Evolutionary conservation across 2,888 invertebrate species (phyloP), one percentile per base, ranked within the genome.

Genomic region (Protodeltote pygarga): DNA sequence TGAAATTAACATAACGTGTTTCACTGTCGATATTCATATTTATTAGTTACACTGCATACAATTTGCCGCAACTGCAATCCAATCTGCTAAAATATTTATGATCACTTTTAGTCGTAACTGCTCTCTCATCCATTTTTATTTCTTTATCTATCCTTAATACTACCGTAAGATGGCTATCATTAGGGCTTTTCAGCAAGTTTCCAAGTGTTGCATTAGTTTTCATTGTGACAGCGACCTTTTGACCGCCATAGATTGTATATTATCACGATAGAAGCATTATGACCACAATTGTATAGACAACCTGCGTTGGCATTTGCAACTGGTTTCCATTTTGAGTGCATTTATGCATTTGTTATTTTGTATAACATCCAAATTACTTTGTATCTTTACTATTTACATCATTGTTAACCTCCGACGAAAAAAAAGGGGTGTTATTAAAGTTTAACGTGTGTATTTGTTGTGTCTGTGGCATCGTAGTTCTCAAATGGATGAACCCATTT

Each of bases 301-400:
- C 41, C 29, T 46, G 27, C 46, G 66, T 64, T 81, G 82, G 75
- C 79, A 83, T 84, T 84, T 81, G 46, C 73, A 79, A 81, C 81
- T 68, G 75, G 79, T 77, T 80, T 71, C 67, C 69, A 73, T 78
- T 75, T 79, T 72, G 66, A 71, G 73, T 65, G 39, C 34, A 69
- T 81, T 57, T 70, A 67, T 67, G 52, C 50, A 60, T 34, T 41
- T 44, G 52, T 68, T 58, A 62, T 73, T 64, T 70, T 66, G 54
- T 40, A 63, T 55, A 28, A 14, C 25, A 3, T 46, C 24, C 10
- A 29, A 54, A 50, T 65, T 39, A 38, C 59, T 34, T 61, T 52
- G 49, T 65, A 61, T 59, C 38, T 58, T 65, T 53, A 41, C 45
- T 51, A n/a, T n/a, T n/a, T n/a, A 65, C 40, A 51, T 51, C 46